Conservation (phyloP, 2,797 vertebrate species). For the Notoglanidium macrostoma region DNA sequence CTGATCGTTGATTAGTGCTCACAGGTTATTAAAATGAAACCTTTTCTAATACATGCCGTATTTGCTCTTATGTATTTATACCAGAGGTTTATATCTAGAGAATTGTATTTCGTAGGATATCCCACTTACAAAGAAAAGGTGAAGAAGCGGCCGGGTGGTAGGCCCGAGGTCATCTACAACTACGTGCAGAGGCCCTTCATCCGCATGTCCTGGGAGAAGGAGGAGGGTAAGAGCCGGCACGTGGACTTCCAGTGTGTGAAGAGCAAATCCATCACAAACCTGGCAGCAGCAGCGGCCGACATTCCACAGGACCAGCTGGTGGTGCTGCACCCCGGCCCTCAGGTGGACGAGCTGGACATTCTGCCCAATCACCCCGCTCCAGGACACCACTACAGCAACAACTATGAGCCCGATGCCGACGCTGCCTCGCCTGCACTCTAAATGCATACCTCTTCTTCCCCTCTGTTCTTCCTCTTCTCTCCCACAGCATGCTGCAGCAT, state of each 20-base stretch:
- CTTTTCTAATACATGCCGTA: background rate
- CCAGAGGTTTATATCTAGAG: background rate
- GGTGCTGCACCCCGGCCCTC: conserved; percentile 90
- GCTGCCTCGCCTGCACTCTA: conserved; percentile 85
- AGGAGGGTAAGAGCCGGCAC: conserved; percentile 95
- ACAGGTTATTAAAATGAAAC: background rate
- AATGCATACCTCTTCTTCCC: conserved; percentile 67
- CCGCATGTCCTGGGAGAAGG: conserved; percentile 98
- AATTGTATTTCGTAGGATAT: conserved; percentile 77
- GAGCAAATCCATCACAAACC: conserved; percentile 95
- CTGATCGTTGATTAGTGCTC: background rate
- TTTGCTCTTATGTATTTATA: background rate
- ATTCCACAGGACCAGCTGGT: conserved; percentile 96
- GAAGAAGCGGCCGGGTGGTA: conserved; percentile 91
- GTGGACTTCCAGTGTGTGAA: conserved; percentile 98
- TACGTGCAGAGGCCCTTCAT: conserved; percentile 97
- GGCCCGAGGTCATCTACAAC: conserved; percentile 97
- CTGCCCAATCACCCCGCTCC: conserved; percentile 86
- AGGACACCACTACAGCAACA: conserved; percentile 78
- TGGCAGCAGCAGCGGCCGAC: conserved; percentile 91
- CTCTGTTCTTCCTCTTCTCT: conserved; percentile 37
- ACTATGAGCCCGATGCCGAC: conserved; percentile 87
- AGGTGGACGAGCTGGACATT: conserved; percentile 95
- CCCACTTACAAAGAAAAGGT: conserved; percentile 98
- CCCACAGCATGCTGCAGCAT: conserved; percentile 74